Evolutionary conservation across 2,797 vertebrate species (phyloP), one percentile per base, ranked within the genome.

Genomic region (Stomatorhinus walkeri): DNA sequence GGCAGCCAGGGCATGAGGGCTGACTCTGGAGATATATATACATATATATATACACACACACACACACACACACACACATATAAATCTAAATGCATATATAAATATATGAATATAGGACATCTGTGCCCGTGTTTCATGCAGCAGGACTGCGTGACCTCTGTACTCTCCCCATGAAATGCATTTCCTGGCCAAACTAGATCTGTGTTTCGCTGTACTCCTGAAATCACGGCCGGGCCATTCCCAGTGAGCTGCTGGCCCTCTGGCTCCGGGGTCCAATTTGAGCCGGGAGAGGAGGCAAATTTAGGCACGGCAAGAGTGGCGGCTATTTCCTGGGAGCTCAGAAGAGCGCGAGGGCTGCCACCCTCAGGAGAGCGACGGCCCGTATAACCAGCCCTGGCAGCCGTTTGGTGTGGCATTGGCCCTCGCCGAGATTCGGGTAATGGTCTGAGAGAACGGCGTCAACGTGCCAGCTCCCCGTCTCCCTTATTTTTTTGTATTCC

Each of bases 251-350:
- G 61, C 28, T 32, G 61, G 24, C 24, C 24, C 24, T 14, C 61
- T 3, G 24, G 61, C 61, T 32, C 24, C 24, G 48, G 87, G 87
- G 84, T 87, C 90, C 86, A 89, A 92, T 85, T 92, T 93, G 94
- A 93, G 90, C 92, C 90, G 91, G 89, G 89, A 92, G 59, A 92
- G 91, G 92, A 88, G 87, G 79, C 91, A 89, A 88, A 88, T 89
- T 89, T 28, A 46, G 83, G 89, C 90, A 64, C 0, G 76, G 56
- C 86, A 92, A 92, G 93, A 93, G 93, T 92, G 92, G 90, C 90
- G 89, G 88, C 83, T 52, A 86, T 87, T 87, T 87, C 28, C 22
- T 16, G 36, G 4, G 72, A 56, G 32, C 48, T 54, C 84, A 7
- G 48, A 76, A 52, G 68, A 88, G 68, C 10, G 16, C 28, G 59